Percentiles rank a stretch among this genome's conserved stretches.
Evolutionary conservation across 2,797 vertebrate genomes (phyloP).

Genomic region (Danio jaintianensis): DNA sequence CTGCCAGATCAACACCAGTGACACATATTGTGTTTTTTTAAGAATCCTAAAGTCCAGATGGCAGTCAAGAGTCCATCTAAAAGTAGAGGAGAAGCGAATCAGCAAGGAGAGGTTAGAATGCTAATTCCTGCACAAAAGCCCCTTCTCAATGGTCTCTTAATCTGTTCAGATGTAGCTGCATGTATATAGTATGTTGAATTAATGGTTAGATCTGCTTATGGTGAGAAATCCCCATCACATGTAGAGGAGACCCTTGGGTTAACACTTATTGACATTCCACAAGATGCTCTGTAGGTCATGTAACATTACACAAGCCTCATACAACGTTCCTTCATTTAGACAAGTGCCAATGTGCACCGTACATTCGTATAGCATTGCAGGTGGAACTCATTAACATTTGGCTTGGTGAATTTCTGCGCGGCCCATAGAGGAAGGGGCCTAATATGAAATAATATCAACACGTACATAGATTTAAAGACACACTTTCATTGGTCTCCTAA

Average conservation of each 20-base stretch:
- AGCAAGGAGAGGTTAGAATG: slow-evolving; percentile 50
- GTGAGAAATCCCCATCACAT: slow-evolving; percentile 74
- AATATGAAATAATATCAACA: slow-evolving; percentile 51
- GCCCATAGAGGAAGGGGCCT: slow-evolving; percentile 67
- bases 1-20: slow-evolving; percentile 22
- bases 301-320: slow-evolving; percentile 12
- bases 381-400: slow-evolving; percentile 82
- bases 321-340: slow-evolving; percentile 66
- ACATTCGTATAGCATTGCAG: slow-evolving; percentile 79
- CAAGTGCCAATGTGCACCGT: slow-evolving; percentile 77
- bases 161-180: slow-evolving; percentile 66
- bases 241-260: slow-evolving; percentile 56
- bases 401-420: slow-evolving; percentile 65
- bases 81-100: slow-evolving; percentile 37
- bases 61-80: slow-evolving; percentile 9
- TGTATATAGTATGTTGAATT: slow-evolving; percentile 74
- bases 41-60: slow-evolving; percentile 21
- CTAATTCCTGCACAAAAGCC: slow-evolving; percentile 68
- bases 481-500: slow-evolving; percentile 73
- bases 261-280: slow-evolving; percentile 67
- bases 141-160: slow-evolving; percentile 66
- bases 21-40: slow-evolving; percentile 41
- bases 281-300: slow-evolving; percentile 42
- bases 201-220: slow-evolving; percentile 71
- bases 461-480: slow-evolving; percentile 64